Evolutionary conservation across 2,797 vertebrate species (phyloP), one percentile per base, ranked within the genome.

Genomic region (Pterois miles): DNA sequence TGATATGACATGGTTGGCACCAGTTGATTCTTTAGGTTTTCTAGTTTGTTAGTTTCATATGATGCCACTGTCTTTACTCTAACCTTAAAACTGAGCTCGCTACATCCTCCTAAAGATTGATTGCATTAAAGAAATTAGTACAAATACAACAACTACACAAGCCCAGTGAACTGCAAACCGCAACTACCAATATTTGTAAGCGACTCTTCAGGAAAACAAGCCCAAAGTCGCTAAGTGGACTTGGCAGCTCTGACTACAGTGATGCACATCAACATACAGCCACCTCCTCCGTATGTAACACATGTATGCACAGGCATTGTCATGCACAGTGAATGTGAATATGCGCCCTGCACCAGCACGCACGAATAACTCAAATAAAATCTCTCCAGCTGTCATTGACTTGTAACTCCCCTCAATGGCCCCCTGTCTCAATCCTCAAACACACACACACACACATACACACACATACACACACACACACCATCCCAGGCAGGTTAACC

Each of bases 321-420:
- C 56, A 71, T 62, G 54, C 62, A 60, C 34, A 54, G 52, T 64
- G 53, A 25, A 60, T 65, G 31, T 71, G 54, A 81, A 66, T 38
- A 64, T 65, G 34, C 23, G 18, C 9, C 46, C 53, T n/a, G 23
- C 13, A 65, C 20, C 5, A 52, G 65, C 52, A 46, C 4, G 18
- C 70, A 69, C 20, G 16, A 73, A 68, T 68, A 58, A 71, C 23
- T 31, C 56, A 50, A 62, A 54, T 53, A 70, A 59, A 76, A 69
- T 58, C 68, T 53, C 63, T 69, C 69, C 76, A 76, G 66, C 73
- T 80, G 65, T 76, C 50, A 27, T 8, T 63, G 48, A 65, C 66
- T 50, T 60, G 52, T 59, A 74, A 36, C 71, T 63, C 27, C 67
- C 33, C 12, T 27, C 10, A 20, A 70, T 38, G 22, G 18, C 53